Conservation (phyloP, 2,888 invertebrate genomes). For the Drosophila antonietae region DNA sequence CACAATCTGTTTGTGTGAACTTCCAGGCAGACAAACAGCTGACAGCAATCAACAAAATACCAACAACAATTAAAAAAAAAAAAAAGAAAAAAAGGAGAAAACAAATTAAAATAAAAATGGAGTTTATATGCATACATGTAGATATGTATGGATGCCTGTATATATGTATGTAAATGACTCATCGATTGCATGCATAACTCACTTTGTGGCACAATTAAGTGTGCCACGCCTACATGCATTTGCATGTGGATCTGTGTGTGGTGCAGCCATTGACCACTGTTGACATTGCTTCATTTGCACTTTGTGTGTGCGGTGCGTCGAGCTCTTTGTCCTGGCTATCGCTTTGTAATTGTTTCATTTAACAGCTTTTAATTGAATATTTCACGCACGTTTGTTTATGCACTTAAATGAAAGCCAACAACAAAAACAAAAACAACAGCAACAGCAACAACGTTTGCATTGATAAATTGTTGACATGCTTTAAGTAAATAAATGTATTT, state of each 20-base stretch:
- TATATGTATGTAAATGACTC: slow-evolving; percentile 16
- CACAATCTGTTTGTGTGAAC: slow-evolving; percentile 32
- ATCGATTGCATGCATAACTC: slow-evolving; percentile 66
- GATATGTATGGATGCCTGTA: neutral
- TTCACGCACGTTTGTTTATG: slow-evolving; percentile 59
- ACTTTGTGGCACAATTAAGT: slow-evolving; percentile 70
- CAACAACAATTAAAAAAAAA: neutral
- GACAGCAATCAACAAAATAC: slow-evolving; percentile 22
- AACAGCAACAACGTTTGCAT: slow-evolving; percentile 15
- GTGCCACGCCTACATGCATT: slow-evolving; percentile 39
- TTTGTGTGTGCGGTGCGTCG: slow-evolving; percentile 26
- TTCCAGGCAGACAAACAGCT: slow-evolving; percentile 20
- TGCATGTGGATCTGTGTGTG: neutral
- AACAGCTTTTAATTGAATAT: slow-evolving; percentile 75
- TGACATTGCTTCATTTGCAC: slow-evolving; percentile 69
- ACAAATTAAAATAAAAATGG: neutral
- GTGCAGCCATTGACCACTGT: slow-evolving; percentile 39
- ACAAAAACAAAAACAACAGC: neutral
- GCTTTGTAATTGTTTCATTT: slow-evolving; percentile 73
- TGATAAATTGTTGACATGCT: slow-evolving; percentile 70
- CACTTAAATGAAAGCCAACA: slow-evolving; percentile 24
- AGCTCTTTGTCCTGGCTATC: slow-evolving; percentile 19
- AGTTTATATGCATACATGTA: neutral
- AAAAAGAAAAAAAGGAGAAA: neutral
- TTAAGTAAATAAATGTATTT: slow-evolving; percentile 69